These are phyloP conservation scores for Pectinophora gossypiella DNA, from an alignment of 1,140 invertebrate species.

Conservation along the genomic window DNA sequence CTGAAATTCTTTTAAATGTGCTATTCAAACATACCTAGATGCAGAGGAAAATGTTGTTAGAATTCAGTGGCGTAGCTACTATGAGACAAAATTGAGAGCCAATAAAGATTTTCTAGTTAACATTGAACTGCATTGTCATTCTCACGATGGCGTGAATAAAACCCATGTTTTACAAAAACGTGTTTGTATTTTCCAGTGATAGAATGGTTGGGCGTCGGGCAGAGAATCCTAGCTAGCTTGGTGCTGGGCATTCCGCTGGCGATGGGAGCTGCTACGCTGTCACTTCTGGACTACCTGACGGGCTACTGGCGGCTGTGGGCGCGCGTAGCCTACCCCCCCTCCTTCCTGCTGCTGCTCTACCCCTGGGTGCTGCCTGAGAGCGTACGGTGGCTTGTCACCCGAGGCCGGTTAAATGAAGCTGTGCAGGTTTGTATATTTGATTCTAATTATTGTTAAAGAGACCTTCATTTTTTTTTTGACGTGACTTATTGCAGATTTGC, in stretches of 20 bases:
- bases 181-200: slow-evolving; percentile 73
- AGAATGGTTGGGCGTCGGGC: slow-evolving; percentile 84
- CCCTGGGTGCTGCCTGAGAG: slow-evolving; percentile 82
- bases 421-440: slow-evolving; percentile 25
- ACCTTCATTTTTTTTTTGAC: too few relatives aligned
- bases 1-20: too few relatives aligned
- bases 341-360: slow-evolving; percentile 80
- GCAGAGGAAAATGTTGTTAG: too few relatives aligned
- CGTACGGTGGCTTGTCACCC: slow-evolving; percentile 84
- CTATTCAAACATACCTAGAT: too few relatives aligned
- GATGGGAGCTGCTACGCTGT: slow-evolving; percentile 81
- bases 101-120: too few relatives aligned
- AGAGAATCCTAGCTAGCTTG: slow-evolving; percentile 83
- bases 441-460: too few relatives aligned
- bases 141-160: too few relatives aligned
- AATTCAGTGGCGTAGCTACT: too few relatives aligned
- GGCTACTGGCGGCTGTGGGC: slow-evolving; percentile 84
- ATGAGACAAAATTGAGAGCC: too few relatives aligned
- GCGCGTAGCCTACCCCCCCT: slow-evolving; percentile 81
- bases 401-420: slow-evolving; percentile 80
- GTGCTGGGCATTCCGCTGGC: slow-evolving; percentile 81
- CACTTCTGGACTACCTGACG: slow-evolving; percentile 80
- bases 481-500: too few relatives aligned
- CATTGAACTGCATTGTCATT: not conserved
- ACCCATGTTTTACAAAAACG: not conserved